Conservation (phyloP, 2,113 vertebrate genomes). For the Colinus virginianus region DNA sequence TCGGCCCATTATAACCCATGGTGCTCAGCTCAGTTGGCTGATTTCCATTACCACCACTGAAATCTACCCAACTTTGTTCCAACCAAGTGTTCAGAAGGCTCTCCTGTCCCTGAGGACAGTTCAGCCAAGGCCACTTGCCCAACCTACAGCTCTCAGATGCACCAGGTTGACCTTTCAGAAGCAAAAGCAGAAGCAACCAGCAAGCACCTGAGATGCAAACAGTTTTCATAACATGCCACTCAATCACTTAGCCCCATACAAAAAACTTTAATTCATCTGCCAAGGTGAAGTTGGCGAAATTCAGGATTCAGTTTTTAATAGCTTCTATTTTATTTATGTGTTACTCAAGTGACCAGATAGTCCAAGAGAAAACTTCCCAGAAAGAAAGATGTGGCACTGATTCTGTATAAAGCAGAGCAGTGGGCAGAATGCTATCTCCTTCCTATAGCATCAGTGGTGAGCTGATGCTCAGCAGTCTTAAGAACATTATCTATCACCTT, state of each 20-base stretch:
- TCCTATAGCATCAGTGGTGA: not conserved
- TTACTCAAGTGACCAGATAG: slow-evolving; percentile 29
- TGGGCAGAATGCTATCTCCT: slow-evolving; percentile 20
- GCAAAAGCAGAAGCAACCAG: not conserved
- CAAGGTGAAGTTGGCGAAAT: slow-evolving; percentile 15
- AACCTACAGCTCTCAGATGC: not conserved
- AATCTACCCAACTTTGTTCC: not conserved
- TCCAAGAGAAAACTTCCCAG: slow-evolving; percentile 40
- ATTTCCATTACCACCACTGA: not conserved
- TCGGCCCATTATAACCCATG: not conserved
- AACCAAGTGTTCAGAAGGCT: not conserved
- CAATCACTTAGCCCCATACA: not conserved
- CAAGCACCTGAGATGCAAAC: not conserved
- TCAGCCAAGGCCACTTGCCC: not conserved
- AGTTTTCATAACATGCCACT: not conserved
- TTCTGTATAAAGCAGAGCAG: slow-evolving; percentile 19
- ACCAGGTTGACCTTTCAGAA: not conserved
- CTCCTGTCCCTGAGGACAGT: not conserved
- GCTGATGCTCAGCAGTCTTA: slow-evolving; percentile 2
- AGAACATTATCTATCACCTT: slow-evolving; percentile 37
- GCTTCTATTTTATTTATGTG: slow-evolving; percentile 34
- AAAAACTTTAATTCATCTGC: not conserved
- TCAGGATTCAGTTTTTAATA: slow-evolving; percentile 37
- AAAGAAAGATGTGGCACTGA: slow-evolving; percentile 1
- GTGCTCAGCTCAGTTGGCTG: not conserved